Evolutionary conservation across 2,113 vertebrate genomes (phyloP), one percentile per base, ranked within the genome.

Genomic region (Lota lota): DNA sequence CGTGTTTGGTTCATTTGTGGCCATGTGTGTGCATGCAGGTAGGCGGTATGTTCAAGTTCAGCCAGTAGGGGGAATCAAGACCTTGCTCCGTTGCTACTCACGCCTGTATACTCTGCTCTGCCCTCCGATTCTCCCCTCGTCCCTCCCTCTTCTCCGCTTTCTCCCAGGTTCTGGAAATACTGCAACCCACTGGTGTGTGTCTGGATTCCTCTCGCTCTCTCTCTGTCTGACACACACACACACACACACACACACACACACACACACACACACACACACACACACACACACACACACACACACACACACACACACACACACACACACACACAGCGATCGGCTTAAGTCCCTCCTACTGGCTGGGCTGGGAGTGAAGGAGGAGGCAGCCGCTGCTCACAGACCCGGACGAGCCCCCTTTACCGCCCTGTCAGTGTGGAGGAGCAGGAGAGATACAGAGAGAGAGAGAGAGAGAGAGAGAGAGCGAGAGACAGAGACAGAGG

Each of bases 151-250:
- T 76, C 78, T 70, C 61, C 22, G 84, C 72, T 59, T 83, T 83
- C 83, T 86, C 83, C 86, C 90, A 87, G 88, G 88, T 89, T 93
- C 91, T 93, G 79, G 80, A 88, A 94, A 94, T 86, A 89, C 92
- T 94, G 94, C 92, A 94, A 92, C 91, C 91, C 93, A 92, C 93
- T 88, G 91, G 91, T 90, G 92, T 93, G 93, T 90, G 90, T 94
- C 90, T 91, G 86, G 83, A 74, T 85, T 84, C 85, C 92, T 92
- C 91, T 92, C 90, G 84, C 40, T 47, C 40, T 10, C 40, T 47
- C 8, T 47, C 40, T 12, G 8, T 47, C 40, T 47, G 3, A 4
- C 28, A 4, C 40, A 8, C 40, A 8, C 40, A 8, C 40, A 8
- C 3, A 8, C 40, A 3, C 3, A 3, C 36, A 10, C 36, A 10